Base-by-base conservation (phyloP, 2,888 invertebrate species). In the Hirtodrosophila duncani region DNA sequence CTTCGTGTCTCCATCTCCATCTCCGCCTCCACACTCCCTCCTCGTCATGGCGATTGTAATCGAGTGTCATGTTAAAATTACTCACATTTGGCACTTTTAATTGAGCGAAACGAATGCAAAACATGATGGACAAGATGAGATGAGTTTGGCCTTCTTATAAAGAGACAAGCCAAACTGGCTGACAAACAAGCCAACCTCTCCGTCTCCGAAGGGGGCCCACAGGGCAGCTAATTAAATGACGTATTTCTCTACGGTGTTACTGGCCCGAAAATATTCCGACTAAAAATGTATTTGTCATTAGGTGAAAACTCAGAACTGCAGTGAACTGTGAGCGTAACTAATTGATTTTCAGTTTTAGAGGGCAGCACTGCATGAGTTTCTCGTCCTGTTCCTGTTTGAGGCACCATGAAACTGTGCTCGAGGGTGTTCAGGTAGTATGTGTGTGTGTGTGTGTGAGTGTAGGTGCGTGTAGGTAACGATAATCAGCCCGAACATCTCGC, bases 331-430 rank as follows among this genome's bases (percentile, higher is more conserved):
- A 70, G 83, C 82, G 71, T 60, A 67, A 59, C 83, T 78, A 83
- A 82, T 82, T 81, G 83, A 75, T 78, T 82, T 72, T 58, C 64
- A 63, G 61, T 63, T 56, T 44, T 41, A 51, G 69, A 56, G 67
- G 63, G 78, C 63, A 64, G 74, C 79, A 67, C 71, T 61, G 61
- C 59, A 62, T 46, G 33, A 18, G 27, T 29, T 17, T 78, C 70
- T 70, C 66, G 33, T 65, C 31, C 43, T 46, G 43, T 60, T 31
- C 37, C 38, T 13, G 27, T 30, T 14, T 18, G 26, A 9, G 39
- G 9, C 41, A 26, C 39, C 30, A 36, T 44, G 49, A 38, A 23
- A 39, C 36, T 23, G 33, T 23, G 31, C 42, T 34, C 58, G 34
- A 9, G 14, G 17, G 5, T 24, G 23, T 3, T 34, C 59, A 56